A percentile compares a stretch with the other conserved stretches of the same genome.
Conservation (phyloP, 2,797 vertebrate genomes). For the Bucorvus abyssinicus region DNA sequence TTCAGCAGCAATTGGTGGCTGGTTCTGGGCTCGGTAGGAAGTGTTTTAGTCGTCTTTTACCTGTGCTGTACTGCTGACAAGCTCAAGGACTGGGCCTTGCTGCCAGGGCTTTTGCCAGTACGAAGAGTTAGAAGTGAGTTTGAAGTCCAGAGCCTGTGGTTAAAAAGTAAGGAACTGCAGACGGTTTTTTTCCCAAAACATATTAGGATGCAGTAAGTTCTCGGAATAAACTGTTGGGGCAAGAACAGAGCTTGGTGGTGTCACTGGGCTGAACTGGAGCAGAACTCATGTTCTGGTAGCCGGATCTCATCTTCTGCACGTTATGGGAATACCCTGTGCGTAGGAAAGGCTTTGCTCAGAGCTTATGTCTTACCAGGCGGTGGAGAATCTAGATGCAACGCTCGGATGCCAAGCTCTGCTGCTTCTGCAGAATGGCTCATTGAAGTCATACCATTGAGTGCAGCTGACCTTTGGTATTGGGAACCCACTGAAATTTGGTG, state of each 20-base stretch:
- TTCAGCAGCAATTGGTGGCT: background rate
- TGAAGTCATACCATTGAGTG: background rate
- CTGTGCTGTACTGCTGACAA: background rate
- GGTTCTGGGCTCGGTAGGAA: background rate
- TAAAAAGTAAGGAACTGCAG: background rate
- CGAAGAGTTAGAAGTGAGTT: background rate
- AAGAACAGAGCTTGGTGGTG: background rate
- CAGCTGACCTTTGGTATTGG: background rate
- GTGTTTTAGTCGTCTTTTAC: background rate
- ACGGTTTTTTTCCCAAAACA: background rate
- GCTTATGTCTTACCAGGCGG: background rate
- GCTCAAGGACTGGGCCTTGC: background rate
- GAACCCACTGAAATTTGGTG: background rate
- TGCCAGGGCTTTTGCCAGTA: background rate
- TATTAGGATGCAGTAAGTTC: fast-evolving
- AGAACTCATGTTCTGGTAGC: background rate
- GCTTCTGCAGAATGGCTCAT: background rate
- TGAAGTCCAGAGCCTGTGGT: background rate
- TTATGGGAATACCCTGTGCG: background rate
- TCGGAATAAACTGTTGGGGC: background rate
- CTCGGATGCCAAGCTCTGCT: background rate
- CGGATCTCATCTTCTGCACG: fast-evolving
- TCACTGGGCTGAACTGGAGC: background rate
- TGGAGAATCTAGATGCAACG: background rate
- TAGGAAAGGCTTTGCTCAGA: background rate